A percentile compares a stretch with the other conserved stretches of the same genome.
Conservation (phyloP, 2,113 vertebrate genomes). For the Ptilorrhoa leucosticta region DNA sequence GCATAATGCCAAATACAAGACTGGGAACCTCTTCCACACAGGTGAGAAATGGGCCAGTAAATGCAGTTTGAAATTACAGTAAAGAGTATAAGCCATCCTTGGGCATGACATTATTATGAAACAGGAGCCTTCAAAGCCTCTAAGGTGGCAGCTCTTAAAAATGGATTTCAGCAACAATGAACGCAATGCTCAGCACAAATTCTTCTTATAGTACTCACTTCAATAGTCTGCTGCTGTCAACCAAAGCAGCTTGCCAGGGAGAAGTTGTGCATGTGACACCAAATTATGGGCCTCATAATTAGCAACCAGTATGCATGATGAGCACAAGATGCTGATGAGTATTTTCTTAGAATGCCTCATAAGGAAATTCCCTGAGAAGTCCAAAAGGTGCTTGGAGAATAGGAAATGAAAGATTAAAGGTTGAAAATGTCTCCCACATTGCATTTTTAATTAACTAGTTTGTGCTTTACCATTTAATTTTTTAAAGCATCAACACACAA, state of each 20-base stretch:
- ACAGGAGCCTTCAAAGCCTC: not conserved
- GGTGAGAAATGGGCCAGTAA: not conserved
- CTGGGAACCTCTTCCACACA: not conserved
- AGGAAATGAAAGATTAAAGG: constrained; percentile 21
- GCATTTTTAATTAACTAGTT: not conserved
- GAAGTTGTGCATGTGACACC: not conserved
- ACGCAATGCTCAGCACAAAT: not conserved
- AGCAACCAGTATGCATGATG: not conserved
- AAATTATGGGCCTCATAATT: not conserved
- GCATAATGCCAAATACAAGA: not conserved
- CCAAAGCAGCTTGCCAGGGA: not conserved
- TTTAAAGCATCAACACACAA: not conserved
- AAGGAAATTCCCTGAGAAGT: not conserved
- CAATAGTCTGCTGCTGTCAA: not conserved
- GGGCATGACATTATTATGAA: not conserved
- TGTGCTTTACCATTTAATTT: not conserved
- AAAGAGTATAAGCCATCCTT: not conserved
- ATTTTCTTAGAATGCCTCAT: not conserved
- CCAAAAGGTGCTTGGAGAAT: not conserved
- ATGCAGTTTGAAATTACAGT: not conserved
- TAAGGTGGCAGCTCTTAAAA: not conserved
- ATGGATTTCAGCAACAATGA: not conserved
- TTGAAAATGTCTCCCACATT: not conserved
- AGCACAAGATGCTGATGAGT: not conserved
- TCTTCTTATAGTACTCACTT: not conserved